phyloP scores from a whole-genome alignment of 2,113 vertebrate genomes.

The Bambusicola thoracicus region DNA sequence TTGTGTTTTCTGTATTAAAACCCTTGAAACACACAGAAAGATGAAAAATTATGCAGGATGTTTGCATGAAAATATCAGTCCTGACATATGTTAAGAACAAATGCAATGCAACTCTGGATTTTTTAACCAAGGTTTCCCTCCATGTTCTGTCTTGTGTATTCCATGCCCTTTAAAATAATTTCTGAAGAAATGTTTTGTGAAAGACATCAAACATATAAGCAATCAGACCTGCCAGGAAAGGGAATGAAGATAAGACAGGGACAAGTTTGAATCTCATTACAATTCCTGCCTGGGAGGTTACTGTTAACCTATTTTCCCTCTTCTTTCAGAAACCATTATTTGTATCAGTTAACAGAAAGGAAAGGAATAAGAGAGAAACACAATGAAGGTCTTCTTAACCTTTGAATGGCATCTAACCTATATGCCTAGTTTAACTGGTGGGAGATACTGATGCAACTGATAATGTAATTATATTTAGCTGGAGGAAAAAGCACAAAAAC shows the following conservation, averaged over 20 bases:
- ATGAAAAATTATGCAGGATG: not conserved
- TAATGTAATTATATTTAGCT: not conserved
- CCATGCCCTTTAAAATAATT: conserved; percentile 28
- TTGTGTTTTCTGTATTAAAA: conserved; percentile 8
- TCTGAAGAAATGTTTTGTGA: conserved; percentile 26
- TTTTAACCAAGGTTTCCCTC: conserved; percentile 12
- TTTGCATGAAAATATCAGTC: not conserved
- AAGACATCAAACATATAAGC: conserved; percentile 43
- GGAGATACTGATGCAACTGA: not conserved
- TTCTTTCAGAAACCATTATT: conserved; percentile 43
- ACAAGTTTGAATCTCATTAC: conserved; percentile 50
- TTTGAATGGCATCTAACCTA: conserved; percentile 7
- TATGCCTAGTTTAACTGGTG: not conserved
- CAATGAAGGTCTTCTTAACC: conserved; percentile 7
- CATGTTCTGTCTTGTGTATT: not conserved
- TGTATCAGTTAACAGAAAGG: conserved; percentile 28
- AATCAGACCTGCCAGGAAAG: conserved; percentile 45
- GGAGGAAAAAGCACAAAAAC: not conserved
- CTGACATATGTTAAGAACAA: not conserved
- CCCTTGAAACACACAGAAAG: not conserved
- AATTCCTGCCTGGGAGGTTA: conserved; percentile 55
- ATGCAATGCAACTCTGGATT: not conserved
- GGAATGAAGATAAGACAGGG: conserved; percentile 34
- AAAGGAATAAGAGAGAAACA: not conserved
- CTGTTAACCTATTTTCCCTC: conserved; percentile 51